phyloP scores from a whole-genome alignment of 1,140 invertebrate genomes.

The Palaemon carinicauda region DNA sequence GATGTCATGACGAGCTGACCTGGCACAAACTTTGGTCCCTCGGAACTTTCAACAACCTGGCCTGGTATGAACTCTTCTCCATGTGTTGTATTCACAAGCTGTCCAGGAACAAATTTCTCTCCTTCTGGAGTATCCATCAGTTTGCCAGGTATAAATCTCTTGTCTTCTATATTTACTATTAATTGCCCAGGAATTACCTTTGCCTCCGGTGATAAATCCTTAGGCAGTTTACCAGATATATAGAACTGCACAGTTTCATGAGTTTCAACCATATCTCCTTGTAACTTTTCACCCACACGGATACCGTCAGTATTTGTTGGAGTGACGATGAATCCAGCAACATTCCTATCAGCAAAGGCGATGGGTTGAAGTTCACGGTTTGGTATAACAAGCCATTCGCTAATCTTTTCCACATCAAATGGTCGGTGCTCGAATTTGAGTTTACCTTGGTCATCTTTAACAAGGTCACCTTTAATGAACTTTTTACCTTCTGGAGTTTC shows the following conservation, averaged over 20 bases:
- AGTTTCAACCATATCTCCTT: conserved; percentile 58
- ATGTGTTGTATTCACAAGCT: conserved; percentile 74
- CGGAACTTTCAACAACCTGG: conserved; percentile 70
- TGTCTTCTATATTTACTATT: conserved; percentile 71
- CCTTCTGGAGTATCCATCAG: conserved; percentile 69
- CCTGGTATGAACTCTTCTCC: conserved; percentile 76
- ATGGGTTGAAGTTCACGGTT: conserved; percentile 52
- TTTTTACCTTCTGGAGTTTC: conserved; percentile 54
- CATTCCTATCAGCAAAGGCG: conserved; percentile 49
- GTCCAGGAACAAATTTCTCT: conserved; percentile 76
- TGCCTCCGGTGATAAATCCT: conserved; percentile 49
- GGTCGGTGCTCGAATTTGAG: conserved; percentile 50
- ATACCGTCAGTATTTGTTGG: conserved; percentile 49
- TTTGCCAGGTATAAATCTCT: conserved; percentile 74
- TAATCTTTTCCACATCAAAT: conserved; percentile 38
- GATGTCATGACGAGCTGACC: conserved; percentile 77
- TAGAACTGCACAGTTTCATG: conserved; percentile 53
- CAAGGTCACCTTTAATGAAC: conserved; percentile 57
- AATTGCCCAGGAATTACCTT: conserved; percentile 54
- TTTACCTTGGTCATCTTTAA: conserved; percentile 41
- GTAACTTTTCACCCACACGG: conserved; percentile 41
- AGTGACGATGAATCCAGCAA: conserved; percentile 53
- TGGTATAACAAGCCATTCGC: conserved; percentile 54
- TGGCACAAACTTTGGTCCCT: conserved; percentile 75
- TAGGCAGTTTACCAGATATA: conserved; percentile 47